These are phyloP conservation scores for Harmothoe impar DNA, from an alignment of 2,888 invertebrate species.

Conservation along the genomic window DNA sequence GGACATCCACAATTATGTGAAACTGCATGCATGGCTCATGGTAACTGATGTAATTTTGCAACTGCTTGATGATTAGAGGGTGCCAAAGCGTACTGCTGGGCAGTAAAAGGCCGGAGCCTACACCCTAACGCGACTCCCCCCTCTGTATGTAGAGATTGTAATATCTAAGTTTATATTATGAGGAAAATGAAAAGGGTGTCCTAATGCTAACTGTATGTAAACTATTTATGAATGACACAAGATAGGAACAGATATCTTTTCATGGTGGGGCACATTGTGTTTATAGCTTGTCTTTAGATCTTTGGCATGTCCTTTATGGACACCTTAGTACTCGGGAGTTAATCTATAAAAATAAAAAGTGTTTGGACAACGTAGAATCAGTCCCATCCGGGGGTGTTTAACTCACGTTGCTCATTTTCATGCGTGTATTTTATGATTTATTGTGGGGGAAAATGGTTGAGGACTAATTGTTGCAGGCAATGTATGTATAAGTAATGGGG, in stretches of 20 bases:
- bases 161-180: conserved; percentile 2
- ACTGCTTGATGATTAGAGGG: neutral
- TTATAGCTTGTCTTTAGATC: conserved; percentile 19
- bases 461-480: neutral
- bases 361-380: neutral
- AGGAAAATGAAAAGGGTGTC: neutral
- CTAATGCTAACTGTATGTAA: neutral
- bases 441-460: neutral
- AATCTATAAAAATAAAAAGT: too few relatives aligned
- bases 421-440: neutral
- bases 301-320: neutral
- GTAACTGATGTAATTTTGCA: neutral
- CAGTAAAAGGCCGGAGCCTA: conserved; percentile 13
- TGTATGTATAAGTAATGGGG: conserved; percentile 10
- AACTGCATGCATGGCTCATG: neutral
- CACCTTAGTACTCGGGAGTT: neutral
- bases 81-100: conserved; percentile 9
- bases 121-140: neutral
- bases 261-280: neutral
- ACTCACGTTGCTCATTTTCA: conserved; percentile 5
- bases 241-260: neutral
- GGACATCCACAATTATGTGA: neutral
- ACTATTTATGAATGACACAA: conserved; percentile 30
- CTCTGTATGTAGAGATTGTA: conserved; percentile 32
- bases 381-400: neutral